A percentile compares a stretch with the other conserved stretches of the same genome.
phyloP scores from a whole-genome alignment of 2,888 invertebrate genomes.

The Dicyrtoma fusca region DNA sequence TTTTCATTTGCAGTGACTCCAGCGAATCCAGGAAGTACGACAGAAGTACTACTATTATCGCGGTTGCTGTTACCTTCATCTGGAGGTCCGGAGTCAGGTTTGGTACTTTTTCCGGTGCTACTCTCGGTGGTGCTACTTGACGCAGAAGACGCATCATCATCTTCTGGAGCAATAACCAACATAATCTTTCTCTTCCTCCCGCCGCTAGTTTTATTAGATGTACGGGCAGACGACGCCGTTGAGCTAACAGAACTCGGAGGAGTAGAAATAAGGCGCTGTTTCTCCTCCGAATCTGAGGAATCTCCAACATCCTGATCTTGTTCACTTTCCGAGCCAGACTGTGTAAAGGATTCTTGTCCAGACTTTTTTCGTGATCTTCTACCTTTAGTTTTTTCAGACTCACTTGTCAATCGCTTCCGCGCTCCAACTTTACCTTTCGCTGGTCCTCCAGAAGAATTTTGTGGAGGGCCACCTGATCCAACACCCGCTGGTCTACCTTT shows the following conservation, averaged over 20 bases:
- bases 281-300: slow-evolving; percentile 46
- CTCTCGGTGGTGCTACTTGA: slow-evolving; percentile 34
- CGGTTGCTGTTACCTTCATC: background rate
- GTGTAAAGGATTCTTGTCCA: slow-evolving; percentile 35
- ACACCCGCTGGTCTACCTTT: slow-evolving; percentile 58
- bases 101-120: slow-evolving; percentile 1
- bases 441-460: slow-evolving; percentile 27
- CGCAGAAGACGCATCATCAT: slow-evolving; percentile 40
- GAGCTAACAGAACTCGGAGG: slow-evolving; percentile 39
- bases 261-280: slow-evolving; percentile 39
- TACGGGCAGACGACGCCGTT: slow-evolving; percentile 15
- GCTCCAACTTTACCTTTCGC: slow-evolving; percentile 15
- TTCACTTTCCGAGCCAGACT: slow-evolving; percentile 43
- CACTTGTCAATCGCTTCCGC: slow-evolving; percentile 13
- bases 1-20: slow-evolving; percentile 20
- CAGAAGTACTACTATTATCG: background rate
- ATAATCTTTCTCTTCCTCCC: slow-evolving; percentile 19
- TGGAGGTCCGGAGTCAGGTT: background rate
- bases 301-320: slow-evolving; percentile 11
- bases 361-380: slow-evolving; percentile 46
- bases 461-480: slow-evolving; percentile 14
- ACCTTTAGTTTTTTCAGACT: slow-evolving; percentile 31
- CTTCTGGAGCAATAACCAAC: background rate
- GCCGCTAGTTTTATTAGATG: background rate
- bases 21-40: background rate